Percentiles rank a stretch among this genome's conserved stretches.
Conservation (phyloP, 2,888 invertebrate species). For the Tipula vernalis region DNA sequence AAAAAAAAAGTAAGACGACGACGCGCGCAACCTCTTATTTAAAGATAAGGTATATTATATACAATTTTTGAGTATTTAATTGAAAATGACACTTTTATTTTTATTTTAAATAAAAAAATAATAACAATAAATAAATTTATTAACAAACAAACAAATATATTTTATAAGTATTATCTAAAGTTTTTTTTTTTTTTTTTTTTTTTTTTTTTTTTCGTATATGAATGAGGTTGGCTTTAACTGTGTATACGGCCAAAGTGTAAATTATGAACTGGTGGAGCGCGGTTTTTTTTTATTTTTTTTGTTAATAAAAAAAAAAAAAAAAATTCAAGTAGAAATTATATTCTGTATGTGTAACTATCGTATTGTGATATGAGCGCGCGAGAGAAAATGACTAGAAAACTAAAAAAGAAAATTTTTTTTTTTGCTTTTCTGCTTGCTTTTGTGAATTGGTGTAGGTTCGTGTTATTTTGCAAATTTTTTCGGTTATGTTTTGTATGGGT, state of each 20-base stretch:
- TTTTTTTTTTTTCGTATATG: not conserved
- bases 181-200: not conserved
- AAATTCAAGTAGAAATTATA: not conserved
- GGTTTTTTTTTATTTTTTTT: not conserved
- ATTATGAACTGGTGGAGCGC: not conserved
- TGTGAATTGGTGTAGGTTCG: not conserved
- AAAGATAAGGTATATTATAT: not conserved
- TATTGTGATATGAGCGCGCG: not conserved
- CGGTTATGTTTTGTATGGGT: not conserved
- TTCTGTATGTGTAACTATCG: not conserved
- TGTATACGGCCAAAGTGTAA: not conserved
- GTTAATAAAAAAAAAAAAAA: not conserved
- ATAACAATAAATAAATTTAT: not conserved
- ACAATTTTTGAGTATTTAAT: not conserved
- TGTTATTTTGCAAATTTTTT: not conserved
- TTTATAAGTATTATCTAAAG: not conserved
- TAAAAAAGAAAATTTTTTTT: not conserved
- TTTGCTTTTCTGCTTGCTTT: not conserved
- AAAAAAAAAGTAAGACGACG: not conserved
- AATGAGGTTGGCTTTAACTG: not conserved
- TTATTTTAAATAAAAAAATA: not conserved
- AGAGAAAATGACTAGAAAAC: not conserved
- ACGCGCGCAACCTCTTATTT: not conserved
- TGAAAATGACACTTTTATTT: not conserved
- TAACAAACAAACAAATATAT: not conserved